Conservation (phyloP, 2,888 invertebrate species). For the Limenitis camilla region DNA sequence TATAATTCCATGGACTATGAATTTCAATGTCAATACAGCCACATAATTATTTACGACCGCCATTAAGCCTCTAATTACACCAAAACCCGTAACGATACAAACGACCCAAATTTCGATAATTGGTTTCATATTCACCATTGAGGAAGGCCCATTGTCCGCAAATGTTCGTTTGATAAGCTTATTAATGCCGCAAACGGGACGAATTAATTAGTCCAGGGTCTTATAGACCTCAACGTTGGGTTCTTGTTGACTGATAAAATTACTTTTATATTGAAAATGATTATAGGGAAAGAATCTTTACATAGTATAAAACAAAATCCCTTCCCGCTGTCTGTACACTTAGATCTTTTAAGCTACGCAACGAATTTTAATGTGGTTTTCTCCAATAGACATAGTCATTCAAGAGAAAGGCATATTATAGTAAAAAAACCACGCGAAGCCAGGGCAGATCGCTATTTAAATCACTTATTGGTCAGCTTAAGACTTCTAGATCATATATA, state of each 20-base stretch:
- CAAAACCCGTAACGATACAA: slow-evolving; percentile 16
- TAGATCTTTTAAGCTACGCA: too few relatives aligned
- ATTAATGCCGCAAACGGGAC: slow-evolving; percentile 57
- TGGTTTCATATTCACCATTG: slow-evolving; percentile 41
- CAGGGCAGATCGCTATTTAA: too few relatives aligned
- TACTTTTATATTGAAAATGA: too few relatives aligned
- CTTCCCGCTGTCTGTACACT: too few relatives aligned
- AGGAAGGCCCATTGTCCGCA: slow-evolving; percentile 33
- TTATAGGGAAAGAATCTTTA: too few relatives aligned
- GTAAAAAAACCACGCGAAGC: too few relatives aligned
- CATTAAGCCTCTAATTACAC: slow-evolving; percentile 8
- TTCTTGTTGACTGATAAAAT: not conserved
- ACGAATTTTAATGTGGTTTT: too few relatives aligned
- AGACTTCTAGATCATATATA: too few relatives aligned
- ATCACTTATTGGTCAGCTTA: too few relatives aligned
- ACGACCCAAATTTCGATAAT: slow-evolving; percentile 35
- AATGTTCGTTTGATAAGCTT: slow-evolving; percentile 68
- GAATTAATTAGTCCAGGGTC: slow-evolving; percentile 64
- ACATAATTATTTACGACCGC: slow-evolving; percentile 12
- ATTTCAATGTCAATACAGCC: slow-evolving; percentile 3
- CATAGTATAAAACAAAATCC: too few relatives aligned
- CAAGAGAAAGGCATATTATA: too few relatives aligned
- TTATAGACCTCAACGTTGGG: slow-evolving; percentile 37
- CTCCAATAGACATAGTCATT: too few relatives aligned
- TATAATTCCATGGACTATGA: not conserved